Base-by-base conservation (phyloP, 2,797 vertebrate species). In the Acrossocheilus fasciatus region DNA sequence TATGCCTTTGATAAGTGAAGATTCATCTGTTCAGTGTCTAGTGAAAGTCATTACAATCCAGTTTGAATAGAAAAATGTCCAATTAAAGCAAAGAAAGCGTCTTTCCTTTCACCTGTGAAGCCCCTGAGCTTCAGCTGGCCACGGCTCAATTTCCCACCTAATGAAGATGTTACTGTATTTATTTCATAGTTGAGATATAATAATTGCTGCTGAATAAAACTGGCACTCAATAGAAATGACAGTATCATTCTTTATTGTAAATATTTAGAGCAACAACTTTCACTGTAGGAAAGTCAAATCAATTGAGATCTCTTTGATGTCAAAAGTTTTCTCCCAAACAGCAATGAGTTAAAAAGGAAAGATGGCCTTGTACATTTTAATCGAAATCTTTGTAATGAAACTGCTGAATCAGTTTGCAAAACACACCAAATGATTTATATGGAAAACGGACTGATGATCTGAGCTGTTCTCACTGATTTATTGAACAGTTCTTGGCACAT, bases 11-110 rank as follows among this genome's bases (percentile, higher is more conserved):
- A 82, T 26, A 26, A 39, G 66, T n/a, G 1, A 70, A 52, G 47
- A 82, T n/a, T 18, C 2, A 81, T 68, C 43, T 34, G 30, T 54
- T n/a, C 64, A 10, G 10, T 9, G 45, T 50, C 26, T 11, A 3
- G 7, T 68, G 45, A 69, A 81, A 23, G 64, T 36, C 30, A n/a
- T n/a, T 79, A 30, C 54, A 43, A 64, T 9, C 47, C 18, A 39
- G 30, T 17, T 69, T 52, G n/a, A 54, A 8, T 34, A 39, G 66
- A 82, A 36, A 45, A 52, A 69, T 1, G 23, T 70, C 45, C 20
- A 68, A 52, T 52, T 82, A 81, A 81, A 39, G 45, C 45, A n/a
- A 36, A 69, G 64, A 70, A 69, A 81, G 7, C 1, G 1, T 69
- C 6, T 81, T 52, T 81, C 30, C n/a, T 36, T 68, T 50, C 62